Percentiles rank a stretch among this genome's conserved stretches.
Conservation (phyloP, 2,113 vertebrate species). For the Psettodes erumei region DNA sequence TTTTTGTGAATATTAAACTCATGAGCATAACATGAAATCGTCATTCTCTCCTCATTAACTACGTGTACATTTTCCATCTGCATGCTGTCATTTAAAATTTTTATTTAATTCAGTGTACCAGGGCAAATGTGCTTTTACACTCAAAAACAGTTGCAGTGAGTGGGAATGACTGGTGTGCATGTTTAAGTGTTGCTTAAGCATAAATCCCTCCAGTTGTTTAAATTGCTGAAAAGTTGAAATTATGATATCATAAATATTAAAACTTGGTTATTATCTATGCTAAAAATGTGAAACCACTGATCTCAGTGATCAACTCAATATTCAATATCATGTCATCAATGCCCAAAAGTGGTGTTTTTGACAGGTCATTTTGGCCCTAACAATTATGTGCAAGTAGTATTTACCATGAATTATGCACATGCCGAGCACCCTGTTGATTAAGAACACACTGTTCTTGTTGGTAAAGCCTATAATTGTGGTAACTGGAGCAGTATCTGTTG, state of each 20-base stretch:
- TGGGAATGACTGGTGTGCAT: background rate
- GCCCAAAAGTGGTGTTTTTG: background rate
- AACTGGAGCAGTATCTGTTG: background rate
- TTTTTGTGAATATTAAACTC: too few relatives aligned
- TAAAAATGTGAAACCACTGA: background rate
- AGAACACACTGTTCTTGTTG: background rate
- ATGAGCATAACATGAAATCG: too few relatives aligned
- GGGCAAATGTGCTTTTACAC: background rate
- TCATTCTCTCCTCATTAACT: background rate
- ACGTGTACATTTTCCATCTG: background rate
- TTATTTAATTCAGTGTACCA: background rate
- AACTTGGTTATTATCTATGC: background rate
- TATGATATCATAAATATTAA: background rate
- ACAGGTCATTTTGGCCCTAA: too few relatives aligned
- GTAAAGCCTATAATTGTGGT: background rate
- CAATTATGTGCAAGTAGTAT: background rate
- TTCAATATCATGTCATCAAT: background rate
- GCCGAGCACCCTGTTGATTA: background rate
- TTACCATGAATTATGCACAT: background rate
- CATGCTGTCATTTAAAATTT: background rate
- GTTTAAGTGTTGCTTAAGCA: background rate
- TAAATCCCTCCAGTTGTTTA: background rate
- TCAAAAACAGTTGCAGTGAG: background rate
- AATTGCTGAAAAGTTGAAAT: background rate
- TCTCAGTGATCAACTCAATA: background rate